Evolutionary conservation across 92 coral and sea anemone species (phyloP).

Genomic region (Heliopora coerulea): DNA sequence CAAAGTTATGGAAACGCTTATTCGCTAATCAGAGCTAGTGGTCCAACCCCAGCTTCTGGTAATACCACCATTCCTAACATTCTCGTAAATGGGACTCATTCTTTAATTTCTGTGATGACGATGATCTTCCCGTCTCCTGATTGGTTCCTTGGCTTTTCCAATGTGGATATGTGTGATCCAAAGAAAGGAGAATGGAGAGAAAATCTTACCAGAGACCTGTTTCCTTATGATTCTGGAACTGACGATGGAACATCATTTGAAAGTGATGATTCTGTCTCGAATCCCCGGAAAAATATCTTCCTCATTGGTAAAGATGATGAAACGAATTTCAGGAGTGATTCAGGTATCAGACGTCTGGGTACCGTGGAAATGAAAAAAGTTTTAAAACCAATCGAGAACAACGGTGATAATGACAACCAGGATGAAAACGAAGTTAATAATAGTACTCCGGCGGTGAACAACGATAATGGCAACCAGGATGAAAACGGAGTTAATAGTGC

Average conservation of each 20-base stretch:
- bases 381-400: not conserved
- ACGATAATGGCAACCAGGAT: too few relatives aligned
- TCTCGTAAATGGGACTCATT: conserved; percentile 10
- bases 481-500: too few relatives aligned
- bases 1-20: conserved; percentile 4
- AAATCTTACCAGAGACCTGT: not conserved
- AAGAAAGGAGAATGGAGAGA: conserved; percentile 8
- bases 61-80: not conserved
- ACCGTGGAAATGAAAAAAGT: conserved; percentile 7
- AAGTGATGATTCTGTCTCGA: not conserved
- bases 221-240: conserved; percentile 34
- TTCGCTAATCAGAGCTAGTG: not conserved
- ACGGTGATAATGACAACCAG: not conserved
- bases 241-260: conserved; percentile 40
- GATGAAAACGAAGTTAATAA: not conserved
- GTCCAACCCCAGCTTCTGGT: conserved; percentile 2
- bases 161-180: conserved; percentile 15
- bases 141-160: conserved; percentile 38
- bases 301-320: conserved; percentile 25
- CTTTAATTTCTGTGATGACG: conserved; percentile 13
- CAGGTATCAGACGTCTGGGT: conserved; percentile 22
- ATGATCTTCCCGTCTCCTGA: conserved; percentile 38
- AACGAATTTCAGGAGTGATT: conserved; percentile 17
- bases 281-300: conserved; percentile 25
- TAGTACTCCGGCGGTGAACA: not conserved